phyloP scores from a whole-genome alignment of 2,113 vertebrate species.

The Hemibagrus wyckioides region DNA sequence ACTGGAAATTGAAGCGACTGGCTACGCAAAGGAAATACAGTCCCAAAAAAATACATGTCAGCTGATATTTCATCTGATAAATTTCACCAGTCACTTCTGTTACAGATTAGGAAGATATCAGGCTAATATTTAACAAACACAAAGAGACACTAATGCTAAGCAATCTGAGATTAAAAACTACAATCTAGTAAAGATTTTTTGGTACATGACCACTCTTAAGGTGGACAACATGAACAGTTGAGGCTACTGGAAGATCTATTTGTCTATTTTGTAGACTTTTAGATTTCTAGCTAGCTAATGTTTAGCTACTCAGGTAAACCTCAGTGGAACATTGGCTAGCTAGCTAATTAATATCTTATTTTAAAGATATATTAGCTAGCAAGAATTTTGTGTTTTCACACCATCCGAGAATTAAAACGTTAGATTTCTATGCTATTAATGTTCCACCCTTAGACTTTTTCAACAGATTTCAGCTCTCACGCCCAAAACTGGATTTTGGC shows the following conservation, averaged over 20 bases:
- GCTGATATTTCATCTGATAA: not conserved
- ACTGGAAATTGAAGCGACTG: not conserved
- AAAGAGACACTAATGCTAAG: not conserved
- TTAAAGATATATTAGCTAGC: not conserved
- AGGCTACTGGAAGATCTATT: not conserved
- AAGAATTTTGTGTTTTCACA: not conserved
- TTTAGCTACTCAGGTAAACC: not conserved
- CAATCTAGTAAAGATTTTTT: not conserved
- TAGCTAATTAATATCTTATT: not conserved
- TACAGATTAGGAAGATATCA: not conserved
- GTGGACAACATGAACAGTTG: not conserved
- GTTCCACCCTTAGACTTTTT: not conserved
- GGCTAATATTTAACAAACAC: not conserved
- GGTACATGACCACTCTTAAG: not conserved
- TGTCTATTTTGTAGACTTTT: not conserved
- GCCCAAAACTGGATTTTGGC: not conserved
- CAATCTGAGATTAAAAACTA: not conserved
- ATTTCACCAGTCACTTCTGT: not conserved
- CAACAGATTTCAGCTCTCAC: not conserved
- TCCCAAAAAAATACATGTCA: not conserved
- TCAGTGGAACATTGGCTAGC: not conserved
- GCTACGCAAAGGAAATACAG: not conserved
- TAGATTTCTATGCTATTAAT: not conserved
- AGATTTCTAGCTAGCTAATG: not conserved
- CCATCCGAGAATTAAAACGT: not conserved